phyloP scores from a whole-genome alignment of 1,140 invertebrate genomes.

The Portunus trituberculatus region DNA sequence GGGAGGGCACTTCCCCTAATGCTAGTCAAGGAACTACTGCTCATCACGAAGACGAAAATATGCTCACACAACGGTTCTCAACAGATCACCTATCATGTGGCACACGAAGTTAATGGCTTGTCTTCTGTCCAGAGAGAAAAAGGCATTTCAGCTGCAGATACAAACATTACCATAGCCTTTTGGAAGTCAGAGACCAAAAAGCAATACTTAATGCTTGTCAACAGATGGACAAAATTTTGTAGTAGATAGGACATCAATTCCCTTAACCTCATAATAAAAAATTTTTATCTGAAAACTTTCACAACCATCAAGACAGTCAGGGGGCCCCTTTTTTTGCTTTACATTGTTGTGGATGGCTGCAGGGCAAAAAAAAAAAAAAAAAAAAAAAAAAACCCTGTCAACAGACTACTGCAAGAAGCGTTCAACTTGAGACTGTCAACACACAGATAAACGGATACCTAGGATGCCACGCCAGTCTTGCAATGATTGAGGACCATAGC shows the following conservation, averaged over 20 bases:
- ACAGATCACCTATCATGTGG: conserved; percentile 27
- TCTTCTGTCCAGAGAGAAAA: neutral
- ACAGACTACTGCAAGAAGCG: neutral
- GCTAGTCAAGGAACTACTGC: conserved; percentile 10
- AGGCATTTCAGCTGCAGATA: conserved; percentile 18
- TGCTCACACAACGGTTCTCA: neutral
- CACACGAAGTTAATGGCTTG: conserved; percentile 34
- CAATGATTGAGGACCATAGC: neutral
- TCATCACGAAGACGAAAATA: neutral
- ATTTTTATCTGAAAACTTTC: conserved; percentile 30
- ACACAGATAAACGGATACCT: neutral
- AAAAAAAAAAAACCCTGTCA: neutral
- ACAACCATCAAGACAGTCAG: neutral
- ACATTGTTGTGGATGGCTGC: conserved; percentile 31
- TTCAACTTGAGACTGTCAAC: neutral
- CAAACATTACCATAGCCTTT: neutral
- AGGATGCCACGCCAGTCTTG: conserved; percentile 18
- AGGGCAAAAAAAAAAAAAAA: neutral
- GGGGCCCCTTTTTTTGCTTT: neutral
- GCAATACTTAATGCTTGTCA: neutral
- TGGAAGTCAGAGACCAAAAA: conserved; percentile 8
- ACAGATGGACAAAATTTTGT: conserved; percentile 37
- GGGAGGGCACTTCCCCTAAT: neutral
- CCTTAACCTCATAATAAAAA: neutral
- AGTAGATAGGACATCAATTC: neutral